Conservation (phyloP, 2,113 vertebrate genomes). For the Dinomys branickii region DNA sequence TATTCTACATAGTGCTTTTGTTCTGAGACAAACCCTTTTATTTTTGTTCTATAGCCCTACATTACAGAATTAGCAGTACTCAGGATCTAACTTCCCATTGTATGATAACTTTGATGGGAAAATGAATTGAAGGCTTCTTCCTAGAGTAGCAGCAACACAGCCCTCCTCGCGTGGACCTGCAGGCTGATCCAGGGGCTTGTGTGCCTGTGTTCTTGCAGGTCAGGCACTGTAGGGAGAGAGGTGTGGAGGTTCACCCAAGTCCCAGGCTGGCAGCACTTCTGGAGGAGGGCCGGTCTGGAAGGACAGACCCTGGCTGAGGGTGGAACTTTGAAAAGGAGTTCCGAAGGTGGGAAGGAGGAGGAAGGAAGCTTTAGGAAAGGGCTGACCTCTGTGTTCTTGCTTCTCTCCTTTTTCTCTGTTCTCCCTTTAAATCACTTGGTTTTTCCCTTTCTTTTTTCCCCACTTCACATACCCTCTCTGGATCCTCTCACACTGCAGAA, state of each 20-base stretch:
- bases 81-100: not conserved
- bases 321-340: not conserved
- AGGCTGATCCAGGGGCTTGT: not conserved
- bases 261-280: not conserved
- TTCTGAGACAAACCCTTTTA: not conserved
- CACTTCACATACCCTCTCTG: not conserved
- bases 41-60: conserved; percentile 3
- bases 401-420: not conserved
- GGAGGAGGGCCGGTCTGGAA: not conserved
- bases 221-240: not conserved
- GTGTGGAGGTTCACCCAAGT: not conserved
- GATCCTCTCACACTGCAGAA: not conserved
- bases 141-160: not conserved
- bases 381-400: not conserved
- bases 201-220: not conserved
- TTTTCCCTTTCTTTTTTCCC: not conserved
- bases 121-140: not conserved
- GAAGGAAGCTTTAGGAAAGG: not conserved
- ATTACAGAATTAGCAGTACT: not conserved
- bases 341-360: not conserved
- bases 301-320: not conserved
- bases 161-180: not conserved
- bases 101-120: not conserved
- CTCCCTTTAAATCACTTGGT: not conserved
- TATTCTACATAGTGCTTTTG: not conserved